Percentiles rank a stretch among this genome's conserved stretches.
These are phyloP conservation scores for Molossus molossus DNA, from an alignment of 2,797 vertebrate species.

Conservation along the genomic window DNA sequence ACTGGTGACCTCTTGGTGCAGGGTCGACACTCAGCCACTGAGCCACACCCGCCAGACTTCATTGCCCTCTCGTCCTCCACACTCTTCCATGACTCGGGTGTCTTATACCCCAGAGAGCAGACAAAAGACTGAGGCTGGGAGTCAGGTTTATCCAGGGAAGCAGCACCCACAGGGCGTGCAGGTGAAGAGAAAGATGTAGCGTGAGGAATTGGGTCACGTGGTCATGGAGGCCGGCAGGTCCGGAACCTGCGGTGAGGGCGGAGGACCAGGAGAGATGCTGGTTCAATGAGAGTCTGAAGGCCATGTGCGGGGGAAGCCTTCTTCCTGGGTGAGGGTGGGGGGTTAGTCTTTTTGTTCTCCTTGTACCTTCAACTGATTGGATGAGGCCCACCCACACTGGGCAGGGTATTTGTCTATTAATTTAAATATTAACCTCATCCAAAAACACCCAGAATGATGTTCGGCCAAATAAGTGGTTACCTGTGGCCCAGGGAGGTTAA, in stretches of 20 bases:
- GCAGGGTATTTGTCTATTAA: neutral
- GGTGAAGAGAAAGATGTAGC: neutral
- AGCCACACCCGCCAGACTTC: too few relatives aligned
- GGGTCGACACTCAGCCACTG: too few relatives aligned
- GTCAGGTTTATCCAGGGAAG: neutral
- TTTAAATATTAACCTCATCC: neutral
- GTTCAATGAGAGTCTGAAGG: neutral
- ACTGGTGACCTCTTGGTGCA: too few relatives aligned
- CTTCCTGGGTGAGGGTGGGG: neutral
- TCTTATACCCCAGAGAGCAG: neutral
- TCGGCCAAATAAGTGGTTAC: neutral
- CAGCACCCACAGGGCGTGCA: neutral
- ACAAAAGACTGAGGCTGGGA: neutral
- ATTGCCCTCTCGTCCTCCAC: neutral
- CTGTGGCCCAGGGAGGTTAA: neutral
- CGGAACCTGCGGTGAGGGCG: too few relatives aligned
- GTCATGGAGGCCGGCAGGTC: neutral
- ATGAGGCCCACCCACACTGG: neutral
- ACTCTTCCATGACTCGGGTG: fast-evolving
- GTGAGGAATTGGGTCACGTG: neutral
- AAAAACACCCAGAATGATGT: neutral
- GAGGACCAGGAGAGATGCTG: neutral
- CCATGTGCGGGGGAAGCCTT: neutral
- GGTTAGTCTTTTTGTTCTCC: neutral
- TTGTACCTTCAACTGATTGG: neutral